Percentiles rank a stretch among this genome's conserved stretches.
These are phyloP conservation scores for Drymonia ruficornis DNA, from an alignment of 2,888 invertebrate genomes.

Conservation along the genomic window DNA sequence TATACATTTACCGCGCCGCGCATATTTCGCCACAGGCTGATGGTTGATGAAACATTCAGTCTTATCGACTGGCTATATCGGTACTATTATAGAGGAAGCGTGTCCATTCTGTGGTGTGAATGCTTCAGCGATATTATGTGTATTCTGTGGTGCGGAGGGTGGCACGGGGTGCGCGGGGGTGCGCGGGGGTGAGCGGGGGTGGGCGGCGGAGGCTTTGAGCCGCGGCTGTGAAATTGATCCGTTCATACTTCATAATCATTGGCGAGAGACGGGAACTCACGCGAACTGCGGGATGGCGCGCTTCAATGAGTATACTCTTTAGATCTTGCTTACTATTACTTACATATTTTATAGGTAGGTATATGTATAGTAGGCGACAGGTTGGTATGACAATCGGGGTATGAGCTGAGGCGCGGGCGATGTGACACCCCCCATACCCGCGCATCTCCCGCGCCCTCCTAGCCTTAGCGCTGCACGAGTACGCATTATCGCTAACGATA, in stretches of 20 bases:
- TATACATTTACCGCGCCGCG: constrained; percentile 31
- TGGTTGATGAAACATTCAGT: not conserved
- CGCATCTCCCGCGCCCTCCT: no score
- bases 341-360: not conserved
- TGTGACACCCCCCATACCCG: no score
- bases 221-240: constrained; percentile 69
- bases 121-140: constrained; percentile 20
- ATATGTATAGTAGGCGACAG: no score
- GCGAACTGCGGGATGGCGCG: constrained; percentile 28
- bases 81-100: not conserved
- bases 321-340: constrained; percentile 6
- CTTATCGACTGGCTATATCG: constrained; percentile 3
- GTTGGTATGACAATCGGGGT: no score
- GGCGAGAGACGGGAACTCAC: constrained; percentile 50
- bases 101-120: constrained; percentile 36
- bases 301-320: constrained; percentile 17
- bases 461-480: no score
- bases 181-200: constrained; percentile 19
- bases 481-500: no score
- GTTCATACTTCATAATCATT: constrained; percentile 69
- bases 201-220: constrained; percentile 52
- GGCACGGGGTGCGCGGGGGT: no score
- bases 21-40: constrained; percentile 35
- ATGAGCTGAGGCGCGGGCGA: no score
- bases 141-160: constrained; percentile 26